Percentiles rank a stretch among this genome's conserved stretches.
phyloP scores from a whole-genome alignment of 1,140 invertebrate species.

The Drosophila triauraria region DNA sequence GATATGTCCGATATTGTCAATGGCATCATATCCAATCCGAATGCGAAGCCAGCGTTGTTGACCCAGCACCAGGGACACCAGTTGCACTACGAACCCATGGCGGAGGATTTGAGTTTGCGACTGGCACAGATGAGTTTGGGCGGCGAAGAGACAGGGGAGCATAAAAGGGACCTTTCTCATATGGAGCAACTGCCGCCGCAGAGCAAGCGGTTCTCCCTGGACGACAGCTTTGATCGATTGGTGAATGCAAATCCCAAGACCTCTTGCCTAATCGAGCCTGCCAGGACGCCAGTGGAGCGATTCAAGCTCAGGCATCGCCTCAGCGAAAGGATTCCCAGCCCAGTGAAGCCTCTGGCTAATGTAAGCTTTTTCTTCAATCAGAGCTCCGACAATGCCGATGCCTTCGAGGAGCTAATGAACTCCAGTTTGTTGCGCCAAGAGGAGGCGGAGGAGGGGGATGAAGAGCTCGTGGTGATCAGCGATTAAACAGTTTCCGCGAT shows the following conservation, averaged over 20 bases:
- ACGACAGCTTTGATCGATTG: constrained; percentile 76
- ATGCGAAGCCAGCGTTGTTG: constrained; percentile 46
- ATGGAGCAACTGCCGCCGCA: constrained; percentile 9
- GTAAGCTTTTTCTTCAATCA: constrained; percentile 75
- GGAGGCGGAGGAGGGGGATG: constrained; percentile 7
- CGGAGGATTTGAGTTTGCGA: constrained; percentile 57
- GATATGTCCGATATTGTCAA: constrained; percentile 88
- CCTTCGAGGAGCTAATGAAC: constrained; percentile 76
- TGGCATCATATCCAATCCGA: constrained; percentile 85
- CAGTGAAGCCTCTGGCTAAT: constrained; percentile 31
- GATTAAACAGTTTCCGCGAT: constrained; percentile 44
- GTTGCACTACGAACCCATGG: constrained; percentile 66
- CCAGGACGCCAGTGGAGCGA: constrained; percentile 56
- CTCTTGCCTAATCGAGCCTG: constrained; percentile 5
- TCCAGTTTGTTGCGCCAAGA: constrained; percentile 42
- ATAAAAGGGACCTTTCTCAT: constrained; percentile 56
- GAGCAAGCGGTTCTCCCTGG: constrained; percentile 54
- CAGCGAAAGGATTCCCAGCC: constrained; percentile 10
- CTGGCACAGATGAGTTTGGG: constrained; percentile 53
- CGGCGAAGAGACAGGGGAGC: constrained; percentile 13
- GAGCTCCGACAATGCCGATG: constrained; percentile 48
- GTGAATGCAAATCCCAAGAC: constrained; percentile 54
- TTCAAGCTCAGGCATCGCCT: constrained; percentile 61
- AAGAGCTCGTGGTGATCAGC: constrained; percentile 43
- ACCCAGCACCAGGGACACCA: constrained; percentile 54